Evolutionary conservation across 2,888 invertebrate genomes (phyloP), one percentile per base, ranked within the genome.

Genomic region (Eupithecia tripunctaria): DNA sequence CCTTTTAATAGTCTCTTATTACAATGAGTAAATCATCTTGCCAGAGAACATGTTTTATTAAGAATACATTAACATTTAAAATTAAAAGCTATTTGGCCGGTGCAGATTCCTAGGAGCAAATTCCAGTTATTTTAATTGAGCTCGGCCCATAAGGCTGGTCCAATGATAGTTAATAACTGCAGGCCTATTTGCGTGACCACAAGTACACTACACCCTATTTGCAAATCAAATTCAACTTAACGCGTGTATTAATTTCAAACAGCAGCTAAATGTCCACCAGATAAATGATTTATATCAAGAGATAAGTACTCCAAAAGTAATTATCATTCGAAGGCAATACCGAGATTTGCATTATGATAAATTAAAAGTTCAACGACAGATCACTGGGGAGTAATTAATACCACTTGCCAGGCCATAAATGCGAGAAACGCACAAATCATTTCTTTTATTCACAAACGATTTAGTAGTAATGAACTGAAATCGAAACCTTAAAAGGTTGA

Each of bases 161-260:
- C 79, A 84, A 82, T 81, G 82, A 80, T 81, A 84, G 81, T 81
- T 80, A 81, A 84, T 82, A 82, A 80, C 71, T 51, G 43, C 76
- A 77, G 82, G 82, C 80, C 80, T 71, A 84, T 81, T 82, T 83
- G 87, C 87, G 85, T 86, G 84, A 85, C 86, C 82, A 80, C 85
- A 80, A 79, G 41, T 68, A 68, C n/a, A 14, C 77, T 81, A 80
- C 72, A 68, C 68, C 67, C 59, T 77, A 91, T 90, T 91, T 89
- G 91, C 90, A 91, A 91, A 91, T 88, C 88, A 88, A 91, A 91
- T 89, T 82, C 78, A 79, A 82, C 77, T 83, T 86, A 88, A 87
- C 86, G 76, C 83, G 81, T 83, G 84, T 84, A 88, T 89, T 87
- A 85, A 88, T 89, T 86, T 81, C 79, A 83, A 86, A 83, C 85